Evolutionary conservation across 2,888 invertebrate genomes (phyloP), one percentile per base, ranked within the genome.

Genomic region (Epinotia bilunana): DNA sequence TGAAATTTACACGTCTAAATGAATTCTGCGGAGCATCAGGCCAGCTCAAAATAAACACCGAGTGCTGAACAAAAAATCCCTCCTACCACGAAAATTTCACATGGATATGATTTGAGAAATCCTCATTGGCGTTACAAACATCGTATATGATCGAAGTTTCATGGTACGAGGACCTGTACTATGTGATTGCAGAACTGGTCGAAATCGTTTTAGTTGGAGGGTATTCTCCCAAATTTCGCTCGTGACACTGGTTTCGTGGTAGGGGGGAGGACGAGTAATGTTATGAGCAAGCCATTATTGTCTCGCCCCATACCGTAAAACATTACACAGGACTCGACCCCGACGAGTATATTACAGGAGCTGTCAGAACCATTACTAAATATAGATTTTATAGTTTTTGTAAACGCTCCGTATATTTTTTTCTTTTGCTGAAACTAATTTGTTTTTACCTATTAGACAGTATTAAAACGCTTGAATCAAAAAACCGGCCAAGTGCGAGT

Each of bases 271-370:
- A 93, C 92, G 94, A 94, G 94, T 94, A 91, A 94, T 94, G 94
- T 94, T 94, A 94, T 94, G 94, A 94, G 94, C 93, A 91, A 92
- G 88, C 93, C 94, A 94, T 94, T 94, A 94, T 94, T 94, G 94
- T 94, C 93, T 93, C 93, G 91, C 91, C 91, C 93, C 91, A 94
- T 94, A 93, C 93, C 93, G 93, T 94, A 94, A 93, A 94, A 91
- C 93, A 93, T 93, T 93, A 93, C 92, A 91, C 88, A 93, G 92
- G 89, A 88, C 85, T 87, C 89, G 88, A 87, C 87, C 87, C 87
- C 84, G 85, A 83, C 80, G 83, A 83, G 90, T 88, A 85, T 83
- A 87, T 85, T 84, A 67, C 72, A 80, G 79, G 92, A 93, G 93
- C 87, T 90, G 93, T 83, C 83, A 87, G 86, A 88, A 89, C 89